Evolutionary conservation across 2,113 vertebrate species (phyloP).

Genomic region (Guaruba guarouba): DNA sequence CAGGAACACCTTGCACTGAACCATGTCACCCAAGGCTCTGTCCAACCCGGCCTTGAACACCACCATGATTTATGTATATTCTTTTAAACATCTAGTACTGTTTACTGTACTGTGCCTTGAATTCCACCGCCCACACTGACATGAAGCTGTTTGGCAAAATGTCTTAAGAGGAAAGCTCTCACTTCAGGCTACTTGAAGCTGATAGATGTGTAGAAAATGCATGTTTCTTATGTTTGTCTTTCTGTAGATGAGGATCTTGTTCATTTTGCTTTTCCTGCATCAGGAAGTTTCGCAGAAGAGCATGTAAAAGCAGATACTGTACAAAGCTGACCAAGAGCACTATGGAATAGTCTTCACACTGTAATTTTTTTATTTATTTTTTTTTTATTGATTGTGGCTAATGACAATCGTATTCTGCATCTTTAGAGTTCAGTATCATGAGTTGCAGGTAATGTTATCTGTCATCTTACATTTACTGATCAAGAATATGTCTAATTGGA

Average conservation of each 20-base stretch:
- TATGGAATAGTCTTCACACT: neutral
- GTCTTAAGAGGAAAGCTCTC: neutral
- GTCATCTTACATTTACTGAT: neutral
- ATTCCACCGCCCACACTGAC: no score
- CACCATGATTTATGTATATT: no score
- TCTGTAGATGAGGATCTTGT: neutral
- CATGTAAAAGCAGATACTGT: neutral
- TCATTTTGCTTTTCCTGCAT: neutral
- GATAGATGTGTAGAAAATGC: neutral
- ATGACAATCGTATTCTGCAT: neutral
- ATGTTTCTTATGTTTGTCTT: neutral
- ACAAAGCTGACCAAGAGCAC: neutral
- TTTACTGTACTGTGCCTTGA: no score
- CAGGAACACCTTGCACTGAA: no score
- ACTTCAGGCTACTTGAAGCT: accelerated
- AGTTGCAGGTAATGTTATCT: neutral
- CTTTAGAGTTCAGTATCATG: neutral
- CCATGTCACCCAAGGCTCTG: no score
- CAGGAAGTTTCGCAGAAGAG: neutral
- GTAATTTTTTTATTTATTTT: neutral
- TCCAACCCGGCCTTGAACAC: no score
- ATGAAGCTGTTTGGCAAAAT: neutral
- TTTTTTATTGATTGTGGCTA: neutral
- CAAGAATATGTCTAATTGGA: neutral
- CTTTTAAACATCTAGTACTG: no score